Percentiles rank a stretch among this genome's conserved stretches.
Evolutionary conservation across 2,113 vertebrate species (phyloP).

Genomic region (Poecile atricapillus): DNA sequence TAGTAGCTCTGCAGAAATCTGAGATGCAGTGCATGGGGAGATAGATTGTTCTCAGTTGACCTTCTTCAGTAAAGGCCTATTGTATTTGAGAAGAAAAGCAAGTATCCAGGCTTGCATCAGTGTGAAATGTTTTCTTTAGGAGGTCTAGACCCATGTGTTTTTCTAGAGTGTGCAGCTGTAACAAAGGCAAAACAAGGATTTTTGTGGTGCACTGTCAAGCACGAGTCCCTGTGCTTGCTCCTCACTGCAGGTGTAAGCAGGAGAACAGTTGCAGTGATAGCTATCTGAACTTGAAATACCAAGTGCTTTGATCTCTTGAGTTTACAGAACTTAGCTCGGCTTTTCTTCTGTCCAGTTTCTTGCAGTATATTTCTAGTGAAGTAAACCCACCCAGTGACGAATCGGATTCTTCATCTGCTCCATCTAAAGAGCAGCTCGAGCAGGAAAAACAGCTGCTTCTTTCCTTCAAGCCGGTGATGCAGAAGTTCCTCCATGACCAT

Average conservation of each 20-base stretch:
- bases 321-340: not conserved
- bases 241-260: not conserved
- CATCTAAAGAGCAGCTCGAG: slow-evolving; percentile 93
- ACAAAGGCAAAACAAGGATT: not conserved
- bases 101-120: not conserved
- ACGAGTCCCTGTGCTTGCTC: fast-evolving
- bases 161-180: fast-evolving
- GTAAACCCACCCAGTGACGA: slow-evolving; percentile 82
- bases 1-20: not conserved
- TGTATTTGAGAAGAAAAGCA: not conserved
- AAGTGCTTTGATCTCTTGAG: not conserved
- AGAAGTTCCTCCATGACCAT: slow-evolving; percentile 98
- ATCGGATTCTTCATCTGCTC: slow-evolving; percentile 87
- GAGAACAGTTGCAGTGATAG: not conserved
- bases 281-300: not conserved
- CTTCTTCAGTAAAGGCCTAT: fast-evolving
- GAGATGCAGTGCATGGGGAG: fast-evolving
- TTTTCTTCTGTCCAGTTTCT: slow-evolving; percentile 78
- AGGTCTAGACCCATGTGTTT: fast-evolving
- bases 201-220: fast-evolving
- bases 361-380: slow-evolving; percentile 97
- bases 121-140: not conserved
- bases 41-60: fast-evolving
- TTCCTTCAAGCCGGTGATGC: slow-evolving; percentile 98
- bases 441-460: slow-evolving; percentile 95